Evolutionary conservation across 2,888 invertebrate genomes (phyloP), one percentile per base, ranked within the genome.

Genomic region (Apocheima hispidaria): DNA sequence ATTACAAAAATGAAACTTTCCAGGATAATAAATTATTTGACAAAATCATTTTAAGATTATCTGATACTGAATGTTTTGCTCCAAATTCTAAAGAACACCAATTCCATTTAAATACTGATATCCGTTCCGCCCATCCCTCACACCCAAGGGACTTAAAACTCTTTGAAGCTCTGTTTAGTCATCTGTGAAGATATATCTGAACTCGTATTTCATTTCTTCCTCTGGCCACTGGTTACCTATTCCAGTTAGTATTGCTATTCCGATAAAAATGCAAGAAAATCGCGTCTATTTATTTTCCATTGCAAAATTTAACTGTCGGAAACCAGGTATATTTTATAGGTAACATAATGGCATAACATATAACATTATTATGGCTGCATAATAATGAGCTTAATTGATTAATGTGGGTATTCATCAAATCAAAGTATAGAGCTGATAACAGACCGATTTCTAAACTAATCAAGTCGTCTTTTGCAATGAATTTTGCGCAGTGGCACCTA

Each of bases 121-220:
- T 44, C 36, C 20, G 18, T 58, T 48, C 14, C 40, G 30, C 48
- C 35, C 46, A 28, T 20, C 35, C 10, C 57, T 9, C 20, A 35
- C 48, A 43, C 44, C 40, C 57, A 51, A 54, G 40, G 26, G 63
- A 49, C 52, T 61, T 60, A 41, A 38, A 54, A 38, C 26, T 58
- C 60, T 63, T 65, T 65, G 60, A 63, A 60, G 65, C 35, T 53
- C 30, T 10, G 33, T 52, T 33, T 46, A 40, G 36, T 55, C 54
- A 59, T 41, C 44, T 43, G 44, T 43, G 49, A 49, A 20, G 14
- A 28, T 23, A 52, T 41, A 41, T 52, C 16, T 57, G 28, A 53
- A 53, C 35, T 36, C 36, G 21, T 41, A 41, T 53, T 40, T 38
- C 28, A 40, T 53, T 53, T 53, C 18, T 5, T 41, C 4, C 23